Percentiles rank a stretch among this genome's conserved stretches.
Conservation (phyloP, 2,797 vertebrate species). For the Chaunax sp. region DNA sequence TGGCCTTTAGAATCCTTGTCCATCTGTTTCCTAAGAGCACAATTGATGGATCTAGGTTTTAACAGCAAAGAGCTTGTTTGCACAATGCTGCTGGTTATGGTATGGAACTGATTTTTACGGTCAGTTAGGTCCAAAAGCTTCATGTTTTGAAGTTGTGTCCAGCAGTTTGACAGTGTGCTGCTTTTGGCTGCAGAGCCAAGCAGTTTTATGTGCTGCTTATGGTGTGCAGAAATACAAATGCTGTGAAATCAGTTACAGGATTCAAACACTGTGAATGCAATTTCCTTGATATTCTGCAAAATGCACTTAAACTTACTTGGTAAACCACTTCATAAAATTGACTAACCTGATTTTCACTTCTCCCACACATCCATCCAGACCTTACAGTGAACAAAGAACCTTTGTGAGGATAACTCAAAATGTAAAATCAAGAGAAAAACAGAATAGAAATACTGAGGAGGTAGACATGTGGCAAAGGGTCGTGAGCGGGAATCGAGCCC, state of each 20-base stretch:
- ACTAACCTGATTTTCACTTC: background rate
- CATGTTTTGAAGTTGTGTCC: constrained; percentile 20
- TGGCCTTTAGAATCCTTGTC: too few relatives aligned
- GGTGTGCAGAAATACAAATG: constrained; percentile 18
- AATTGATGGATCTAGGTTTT: too few relatives aligned
- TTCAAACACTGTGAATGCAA: constrained; percentile 1
- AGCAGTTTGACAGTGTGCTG: constrained; percentile 18
- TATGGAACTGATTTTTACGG: constrained; percentile 27
- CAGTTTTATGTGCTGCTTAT: constrained; percentile 26
- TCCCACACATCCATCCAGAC: background rate
- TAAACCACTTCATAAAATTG: too few relatives aligned
- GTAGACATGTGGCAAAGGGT: too few relatives aligned
- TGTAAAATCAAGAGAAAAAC: too few relatives aligned
- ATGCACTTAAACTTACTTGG: too few relatives aligned
- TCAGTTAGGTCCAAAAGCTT: background rate
- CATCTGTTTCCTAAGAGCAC: constrained; percentile 6
- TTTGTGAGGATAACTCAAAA: too few relatives aligned
- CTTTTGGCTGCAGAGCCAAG: constrained; percentile 14
- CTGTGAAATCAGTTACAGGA: constrained; percentile 18
- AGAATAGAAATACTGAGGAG: too few relatives aligned
- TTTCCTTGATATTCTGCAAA: background rate
- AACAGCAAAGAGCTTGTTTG: too few relatives aligned
- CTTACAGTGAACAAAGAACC: too few relatives aligned
- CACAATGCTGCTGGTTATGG: too few relatives aligned
- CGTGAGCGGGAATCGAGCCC: too few relatives aligned